A percentile compares a stretch with the other conserved stretches of the same genome.
phyloP scores from a whole-genome alignment of 2,797 vertebrate species.

The Coregonus sp. region DNA sequence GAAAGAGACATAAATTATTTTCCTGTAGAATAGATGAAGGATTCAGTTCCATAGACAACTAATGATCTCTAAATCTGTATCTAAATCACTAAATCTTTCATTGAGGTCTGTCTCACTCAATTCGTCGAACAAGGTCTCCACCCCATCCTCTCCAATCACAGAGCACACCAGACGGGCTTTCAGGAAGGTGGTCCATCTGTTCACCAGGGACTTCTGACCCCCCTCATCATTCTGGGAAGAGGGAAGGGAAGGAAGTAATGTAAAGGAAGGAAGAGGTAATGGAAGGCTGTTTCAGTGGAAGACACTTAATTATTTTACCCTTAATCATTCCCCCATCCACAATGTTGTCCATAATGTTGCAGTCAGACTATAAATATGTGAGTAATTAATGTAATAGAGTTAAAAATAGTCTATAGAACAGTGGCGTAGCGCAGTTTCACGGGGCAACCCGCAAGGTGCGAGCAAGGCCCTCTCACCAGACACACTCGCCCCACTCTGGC shows the following conservation, averaged over 20 bases:
- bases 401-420: neutral
- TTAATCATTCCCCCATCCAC: neutral
- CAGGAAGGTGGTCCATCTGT: conserved; percentile 95
- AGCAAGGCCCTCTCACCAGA: conserved; percentile 71
- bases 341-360: neutral
- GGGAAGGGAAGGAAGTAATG: neutral
- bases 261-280: neutral
- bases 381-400: neutral
- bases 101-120: conserved; percentile 72
- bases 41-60: neutral
- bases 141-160: conserved; percentile 81
- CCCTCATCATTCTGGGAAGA: conserved; percentile 86
- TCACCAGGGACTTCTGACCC: conserved; percentile 88
- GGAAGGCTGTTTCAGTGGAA: neutral
- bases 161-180: conserved; percentile 92
- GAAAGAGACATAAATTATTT: conserved; percentile 35
- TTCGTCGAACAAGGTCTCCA: conserved; percentile 86
- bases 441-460: too few relatives aligned
- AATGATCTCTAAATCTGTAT: neutral
- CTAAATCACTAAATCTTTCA: neutral
- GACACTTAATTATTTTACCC: conserved; percentile 14
- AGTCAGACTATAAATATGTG: neutral
- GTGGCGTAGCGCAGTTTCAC: too few relatives aligned
- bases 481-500: conserved; percentile 83
- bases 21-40: conserved; percentile 2